phyloP scores from a whole-genome alignment of 2,888 invertebrate species.

The Parthenolecanium corni region DNA sequence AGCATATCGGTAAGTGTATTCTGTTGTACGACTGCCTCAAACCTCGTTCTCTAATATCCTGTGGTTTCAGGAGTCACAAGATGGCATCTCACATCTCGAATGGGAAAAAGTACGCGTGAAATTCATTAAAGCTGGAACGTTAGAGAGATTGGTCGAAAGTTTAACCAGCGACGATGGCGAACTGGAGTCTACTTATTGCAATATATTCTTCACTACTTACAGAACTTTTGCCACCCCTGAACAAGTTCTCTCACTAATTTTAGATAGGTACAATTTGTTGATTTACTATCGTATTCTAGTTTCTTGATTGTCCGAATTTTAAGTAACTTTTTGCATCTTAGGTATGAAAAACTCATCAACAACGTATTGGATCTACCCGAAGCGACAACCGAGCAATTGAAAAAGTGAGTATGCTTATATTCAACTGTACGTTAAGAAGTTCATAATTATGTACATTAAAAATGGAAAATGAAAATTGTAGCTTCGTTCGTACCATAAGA shows the following conservation, averaged over 20 bases:
- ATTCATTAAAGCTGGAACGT: constrained; percentile 89
- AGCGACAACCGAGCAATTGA: constrained; percentile 50
- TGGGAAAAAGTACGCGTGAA: constrained; percentile 96
- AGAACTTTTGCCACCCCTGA: constrained; percentile 79
- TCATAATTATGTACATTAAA: no score
- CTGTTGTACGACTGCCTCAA: no score
- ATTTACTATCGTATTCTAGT: not conserved
- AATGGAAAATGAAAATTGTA: no score
- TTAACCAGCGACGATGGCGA: constrained; percentile 89
- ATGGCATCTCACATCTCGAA: constrained; percentile 90
- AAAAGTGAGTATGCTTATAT: constrained; percentile 45
- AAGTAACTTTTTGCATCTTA: constrained; percentile 30
- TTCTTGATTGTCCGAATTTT: not conserved
- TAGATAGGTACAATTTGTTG: constrained; percentile 44
- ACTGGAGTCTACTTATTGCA: constrained; percentile 93
- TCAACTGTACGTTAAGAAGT: not conserved
- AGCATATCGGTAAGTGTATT: constrained; percentile 49
- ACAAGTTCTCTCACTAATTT: constrained; percentile 69
- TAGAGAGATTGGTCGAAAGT: constrained; percentile 85
- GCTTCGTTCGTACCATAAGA: no score
- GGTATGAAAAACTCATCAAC: constrained; percentile 38
- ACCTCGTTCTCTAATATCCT: no score
- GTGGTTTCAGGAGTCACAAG: constrained; percentile 62
- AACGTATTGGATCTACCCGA: constrained; percentile 36
- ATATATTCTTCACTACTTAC: constrained; percentile 92